Evolutionary conservation across 1,140 invertebrate genomes (phyloP), one percentile per base, ranked within the genome.

Genomic region (Drosophila grimshawi): DNA sequence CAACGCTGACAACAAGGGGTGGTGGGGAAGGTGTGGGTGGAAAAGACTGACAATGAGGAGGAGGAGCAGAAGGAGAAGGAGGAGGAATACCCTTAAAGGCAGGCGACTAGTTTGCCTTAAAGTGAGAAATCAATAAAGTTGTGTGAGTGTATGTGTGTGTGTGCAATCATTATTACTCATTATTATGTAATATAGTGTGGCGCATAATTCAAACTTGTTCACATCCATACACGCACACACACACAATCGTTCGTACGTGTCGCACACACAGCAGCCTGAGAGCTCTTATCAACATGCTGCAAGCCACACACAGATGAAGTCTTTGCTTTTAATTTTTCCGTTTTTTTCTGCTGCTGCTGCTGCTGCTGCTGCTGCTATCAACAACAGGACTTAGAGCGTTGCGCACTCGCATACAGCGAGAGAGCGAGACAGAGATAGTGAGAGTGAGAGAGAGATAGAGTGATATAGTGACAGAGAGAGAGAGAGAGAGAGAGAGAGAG

Each of bases 241-340:
- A 29, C 51, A 55, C 19, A 19, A 1, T 19, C 19, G 19, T 19
- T 19, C 7, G 29, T 66, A 62, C 69, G 48, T 51, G 55, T 29
- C 65, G 76, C 67, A 65, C 74, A 66, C 77, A 59, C 19, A 7
- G 29, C 37, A 37, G 27, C 57, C 64, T 49, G 56, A 46, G 33
- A 64, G 67, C 76, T 78, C 83, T 86, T 88, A 88, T 78, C 83
- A 86, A 74, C 76, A 80, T 62, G 67, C 83, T 86, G 83, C 83
- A 82, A 88, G 80, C 80, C 59, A 63, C 79, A 68, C 52, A 65
- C 63, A 88, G 81, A 88, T 86, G 76, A 86, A 86, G 83, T 83
- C 85, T 86, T 86, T 81, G 72, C 83, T 86, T 83, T 86, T 86
- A 82, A 86, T 86, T 86, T 81, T 52, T 62, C 39, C 30, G 7